Evolutionary conservation across 2,113 vertebrate genomes (phyloP).

Genomic region (Oryzias woworae): DNA sequence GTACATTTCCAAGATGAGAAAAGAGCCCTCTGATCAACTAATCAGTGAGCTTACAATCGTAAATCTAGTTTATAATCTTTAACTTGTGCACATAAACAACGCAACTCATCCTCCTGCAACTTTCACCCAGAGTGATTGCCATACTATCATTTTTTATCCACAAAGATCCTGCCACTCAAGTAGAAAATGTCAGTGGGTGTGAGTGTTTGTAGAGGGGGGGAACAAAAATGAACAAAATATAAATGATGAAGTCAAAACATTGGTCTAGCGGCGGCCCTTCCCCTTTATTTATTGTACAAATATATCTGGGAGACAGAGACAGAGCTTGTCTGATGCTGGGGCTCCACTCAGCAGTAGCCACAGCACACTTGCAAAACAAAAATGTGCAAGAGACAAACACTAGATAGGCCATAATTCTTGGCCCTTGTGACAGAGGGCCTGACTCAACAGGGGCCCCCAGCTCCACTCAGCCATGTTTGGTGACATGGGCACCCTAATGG

Average conservation of each 20-base stretch:
- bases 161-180: conserved; percentile 49
- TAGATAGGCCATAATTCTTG: conserved; percentile 68
- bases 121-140: conserved; percentile 66
- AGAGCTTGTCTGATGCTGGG: conserved; percentile 60
- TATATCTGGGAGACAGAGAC: conserved; percentile 76
- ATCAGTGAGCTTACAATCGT: conserved; percentile 13
- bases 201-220: background rate
- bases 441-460: conserved; percentile 27
- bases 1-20: too few relatives aligned
- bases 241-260: conserved; percentile 78
- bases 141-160: conserved; percentile 41
- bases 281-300: conserved; percentile 75
- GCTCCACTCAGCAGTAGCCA: conserved; percentile 61
- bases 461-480: conserved; percentile 19
- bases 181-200: conserved; percentile 48
- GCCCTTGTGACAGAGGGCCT: conserved; percentile 55
- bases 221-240: conserved; percentile 56
- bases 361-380: conserved; percentile 77
- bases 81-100: background rate
- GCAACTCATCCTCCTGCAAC: conserved; percentile 21
- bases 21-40: background rate
- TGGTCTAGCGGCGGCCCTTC: conserved; percentile 45
- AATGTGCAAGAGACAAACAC: conserved; percentile 67
- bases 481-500: conserved; percentile 37
- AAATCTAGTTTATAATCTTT: conserved; percentile 28